Base-by-base conservation (phyloP, 2,113 vertebrate genomes). In the Ariopsis seemanni region DNA sequence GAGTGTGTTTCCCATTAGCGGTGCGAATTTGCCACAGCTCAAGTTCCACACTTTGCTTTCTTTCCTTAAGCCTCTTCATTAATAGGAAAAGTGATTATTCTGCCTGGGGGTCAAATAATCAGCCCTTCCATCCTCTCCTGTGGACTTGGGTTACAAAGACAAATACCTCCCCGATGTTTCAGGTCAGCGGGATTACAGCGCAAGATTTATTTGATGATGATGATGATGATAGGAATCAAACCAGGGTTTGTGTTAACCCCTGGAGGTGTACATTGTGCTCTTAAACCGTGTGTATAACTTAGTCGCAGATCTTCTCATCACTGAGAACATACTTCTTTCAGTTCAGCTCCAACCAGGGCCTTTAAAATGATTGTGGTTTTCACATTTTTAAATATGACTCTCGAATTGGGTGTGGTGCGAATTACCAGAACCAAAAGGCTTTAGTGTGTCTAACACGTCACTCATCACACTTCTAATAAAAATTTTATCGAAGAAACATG, bases 31-130 rank as follows among this genome's bases (percentile, higher is more conserved):
- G 52, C 72, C 4, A 5, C 55, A n/a, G 82, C 57, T 88, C 82
- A 48, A 1, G 48, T 85, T 87, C 58, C 87, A 82, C 63, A 25
- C 17, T 78, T 63, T 71, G 86, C 86, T 84, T 83, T 81, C 52
- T 75, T 67, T 88, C 84, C 69, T 79, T 88, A 83, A 65, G 81
- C 63, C 50, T 20, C 69, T 63, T 72, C 30, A 79, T 83, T 85
- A 86, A 78, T 84, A 63, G 58, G 48, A 82, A 86, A 86, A 84
- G 88, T 60, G 85, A 89, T 89, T 86, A 84, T 84, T 82, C 55
- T 53, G 78, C 82, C 22, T 58, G 69, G 48, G 65, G 87, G 74
- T 83, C 69, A 82, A 82, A 88, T 72, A 74, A 85, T 34, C 84
- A 88, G 34, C 25, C 82, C n/a, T 22, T 50, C 58, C 42, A 75